phyloP scores from a whole-genome alignment of 2,113 vertebrate genomes.

The Halcyon malimbica region DNA sequence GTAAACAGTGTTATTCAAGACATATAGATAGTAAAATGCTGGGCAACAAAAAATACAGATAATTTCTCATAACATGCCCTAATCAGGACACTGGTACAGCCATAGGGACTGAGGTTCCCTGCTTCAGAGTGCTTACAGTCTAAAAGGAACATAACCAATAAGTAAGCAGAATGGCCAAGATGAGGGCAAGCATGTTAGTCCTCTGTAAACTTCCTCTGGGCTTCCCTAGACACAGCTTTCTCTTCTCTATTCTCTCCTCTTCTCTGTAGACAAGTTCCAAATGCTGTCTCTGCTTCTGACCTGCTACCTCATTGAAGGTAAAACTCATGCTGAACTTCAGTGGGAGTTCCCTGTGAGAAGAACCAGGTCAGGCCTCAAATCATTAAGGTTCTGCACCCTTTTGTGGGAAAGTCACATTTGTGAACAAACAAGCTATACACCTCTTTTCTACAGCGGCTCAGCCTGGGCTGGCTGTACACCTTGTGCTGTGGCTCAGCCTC shows the following conservation, averaged over 20 bases:
- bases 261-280: not conserved
- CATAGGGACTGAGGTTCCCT: not conserved
- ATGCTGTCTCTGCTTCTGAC: not conserved
- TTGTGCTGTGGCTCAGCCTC: not conserved
- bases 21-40: not conserved
- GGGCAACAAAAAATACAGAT: not conserved
- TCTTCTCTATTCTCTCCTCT: not conserved
- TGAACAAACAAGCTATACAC: not conserved
- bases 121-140: not conserved
- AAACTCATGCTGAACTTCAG: not conserved
- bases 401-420: not conserved
- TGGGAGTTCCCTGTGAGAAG: not conserved
- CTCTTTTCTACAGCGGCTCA: not conserved
- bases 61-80: not conserved
- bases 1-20: not conserved
- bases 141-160: not conserved
- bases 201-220: not conserved
- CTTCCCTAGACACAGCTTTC: not conserved
- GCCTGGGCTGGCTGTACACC: not conserved
- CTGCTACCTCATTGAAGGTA: not conserved
- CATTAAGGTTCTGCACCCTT: not conserved
- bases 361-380: not conserved
- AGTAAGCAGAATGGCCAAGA: not conserved
- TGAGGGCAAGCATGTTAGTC: accelerated
- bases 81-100: not conserved